phyloP scores from a whole-genome alignment of 2,888 invertebrate species.

The Acronicta aceris region DNA sequence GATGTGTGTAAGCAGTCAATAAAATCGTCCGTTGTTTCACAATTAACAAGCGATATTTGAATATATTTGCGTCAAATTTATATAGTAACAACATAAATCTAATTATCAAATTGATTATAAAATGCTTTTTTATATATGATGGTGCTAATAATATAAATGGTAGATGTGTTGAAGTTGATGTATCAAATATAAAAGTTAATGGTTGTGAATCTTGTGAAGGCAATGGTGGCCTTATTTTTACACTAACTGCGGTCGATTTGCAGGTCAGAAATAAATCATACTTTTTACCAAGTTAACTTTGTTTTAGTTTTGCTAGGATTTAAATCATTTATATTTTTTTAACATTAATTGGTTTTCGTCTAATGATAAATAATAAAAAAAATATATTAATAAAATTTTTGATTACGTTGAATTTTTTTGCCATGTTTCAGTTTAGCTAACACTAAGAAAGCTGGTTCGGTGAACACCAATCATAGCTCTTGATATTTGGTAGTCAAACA shows the following conservation, averaged over 20 bases:
- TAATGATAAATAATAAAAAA: conserved; percentile 1
- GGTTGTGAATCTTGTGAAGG: conserved; percentile 60
- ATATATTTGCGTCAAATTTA: conserved; percentile 85
- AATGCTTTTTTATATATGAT: conserved; percentile 72
- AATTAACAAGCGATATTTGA: conserved; percentile 84
- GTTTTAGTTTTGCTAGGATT: conserved; percentile 12
- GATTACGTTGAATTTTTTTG: neutral
- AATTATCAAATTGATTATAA: conserved; percentile 77
- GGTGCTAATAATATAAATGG: conserved; percentile 73
- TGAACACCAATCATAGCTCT: too few relatives aligned
- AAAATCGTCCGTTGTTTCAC: conserved; percentile 81
- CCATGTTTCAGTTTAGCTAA: too few relatives aligned
- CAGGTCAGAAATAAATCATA: conserved; percentile 42
- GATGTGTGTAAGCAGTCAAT: conserved; percentile 81
- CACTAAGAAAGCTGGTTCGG: too few relatives aligned
- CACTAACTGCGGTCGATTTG: conserved; percentile 33
- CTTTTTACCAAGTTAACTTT: conserved; percentile 18
- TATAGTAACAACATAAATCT: conserved; percentile 80
- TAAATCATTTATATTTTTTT: conserved; percentile 21
- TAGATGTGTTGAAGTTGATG: conserved; percentile 55
- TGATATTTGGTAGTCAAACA: too few relatives aligned
- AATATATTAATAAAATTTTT: conserved; percentile 15
- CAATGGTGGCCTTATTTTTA: conserved; percentile 46
- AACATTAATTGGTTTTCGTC: conserved; percentile 2
- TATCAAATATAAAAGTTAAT: conserved; percentile 72